Evolutionary conservation across 2,888 invertebrate species (phyloP), one percentile per base, ranked within the genome.

Genomic region (Ashinkailepas kermadecensis): DNA sequence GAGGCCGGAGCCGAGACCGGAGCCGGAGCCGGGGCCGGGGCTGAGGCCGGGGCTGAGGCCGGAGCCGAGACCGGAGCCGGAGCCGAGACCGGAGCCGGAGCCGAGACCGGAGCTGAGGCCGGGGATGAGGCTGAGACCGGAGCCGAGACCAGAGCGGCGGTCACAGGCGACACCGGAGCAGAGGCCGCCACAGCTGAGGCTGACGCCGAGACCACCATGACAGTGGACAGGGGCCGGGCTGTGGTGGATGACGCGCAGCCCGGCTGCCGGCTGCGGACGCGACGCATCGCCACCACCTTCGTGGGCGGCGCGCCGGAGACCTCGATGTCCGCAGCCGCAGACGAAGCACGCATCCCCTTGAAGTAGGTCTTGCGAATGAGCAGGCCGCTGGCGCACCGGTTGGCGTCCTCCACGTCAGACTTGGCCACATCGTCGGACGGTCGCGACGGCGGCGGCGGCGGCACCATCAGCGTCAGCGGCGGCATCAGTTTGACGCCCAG

Each of bases 381-480:
- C 54, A 74, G 18, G 21, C 74, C 74, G 54, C 74, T 74, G 54
- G 74, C 74, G 13, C 54, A 74, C 13, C 74, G 54, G 54, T 23
- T 74, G 8, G 74, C 74, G 74, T 74, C 54, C 74, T 74, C 54
- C 39, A 74, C 74, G 54, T 74, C 74, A 15, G 74, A 18, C 54
- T 39, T 74, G 18, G 54, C 8, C 74, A 74, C 23, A 11, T 74
- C 74, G 54, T 54, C 74, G 39, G 12, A 7, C 3, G 12, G 2
- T 1, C 21, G 13, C 39, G 74, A 2, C 54, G 0, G 11, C 54
- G 15, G 7, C 25, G 25, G 67, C 67, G 67, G 25, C 25, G 67
- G 25, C 67, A 67, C 67, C 67, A 67, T n/a, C 67, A 67, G 67
- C 67, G 67, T 67, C 67, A 67, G 67, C 67, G 67, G 67, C 67